Percentiles rank a stretch among this genome's conserved stretches.
phyloP scores from a whole-genome alignment of 2,113 vertebrate genomes.

The Noctilio leporinus region DNA sequence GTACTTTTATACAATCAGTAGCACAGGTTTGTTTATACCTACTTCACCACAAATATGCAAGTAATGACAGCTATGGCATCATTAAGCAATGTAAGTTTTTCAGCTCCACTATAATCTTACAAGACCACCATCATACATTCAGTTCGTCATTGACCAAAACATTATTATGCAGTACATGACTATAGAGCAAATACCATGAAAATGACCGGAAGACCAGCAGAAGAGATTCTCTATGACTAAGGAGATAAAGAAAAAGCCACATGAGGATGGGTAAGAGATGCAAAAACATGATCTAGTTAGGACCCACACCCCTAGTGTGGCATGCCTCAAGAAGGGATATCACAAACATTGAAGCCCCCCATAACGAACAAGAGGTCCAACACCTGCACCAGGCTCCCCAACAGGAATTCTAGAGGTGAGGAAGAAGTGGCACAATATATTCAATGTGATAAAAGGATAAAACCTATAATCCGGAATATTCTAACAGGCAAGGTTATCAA shows the following conservation, averaged over 20 bases:
- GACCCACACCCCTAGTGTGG: neutral
- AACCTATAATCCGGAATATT: neutral
- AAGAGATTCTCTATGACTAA: neutral
- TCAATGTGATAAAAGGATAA: neutral
- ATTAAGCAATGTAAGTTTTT: neutral
- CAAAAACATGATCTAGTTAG: neutral
- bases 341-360: neutral
- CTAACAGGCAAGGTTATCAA: neutral
- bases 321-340: neutral
- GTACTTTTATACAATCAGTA: neutral
- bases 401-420: neutral
- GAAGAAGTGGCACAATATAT: neutral
- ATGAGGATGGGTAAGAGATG: neutral
- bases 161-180: neutral
- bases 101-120: neutral
- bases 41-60: neutral
- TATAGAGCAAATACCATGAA: neutral
- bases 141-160: neutral
- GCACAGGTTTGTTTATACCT: neutral
- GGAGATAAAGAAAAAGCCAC: neutral
- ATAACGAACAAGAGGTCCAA: neutral
- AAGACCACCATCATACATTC: neutral
- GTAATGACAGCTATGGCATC: neutral
- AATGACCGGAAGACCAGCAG: neutral
- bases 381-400: neutral